A percentile compares a stretch with the other conserved stretches of the same genome.
Conservation (phyloP, 2,113 vertebrate genomes). For the Garra rufa region DNA sequence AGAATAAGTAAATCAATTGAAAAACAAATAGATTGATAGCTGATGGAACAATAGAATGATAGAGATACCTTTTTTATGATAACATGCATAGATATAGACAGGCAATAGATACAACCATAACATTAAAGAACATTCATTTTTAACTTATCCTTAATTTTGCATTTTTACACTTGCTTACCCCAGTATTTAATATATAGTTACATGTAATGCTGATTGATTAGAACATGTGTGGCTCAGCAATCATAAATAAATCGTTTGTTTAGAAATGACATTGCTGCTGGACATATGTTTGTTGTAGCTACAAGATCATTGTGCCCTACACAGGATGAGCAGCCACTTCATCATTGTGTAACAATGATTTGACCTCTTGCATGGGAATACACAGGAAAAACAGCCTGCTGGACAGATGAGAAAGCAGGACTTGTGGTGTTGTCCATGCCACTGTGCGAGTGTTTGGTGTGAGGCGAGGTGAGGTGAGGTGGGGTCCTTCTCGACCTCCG, state of each 20-base stretch:
- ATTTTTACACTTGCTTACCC: background rate
- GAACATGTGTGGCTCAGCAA: background rate
- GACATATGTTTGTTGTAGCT: conserved; percentile 3
- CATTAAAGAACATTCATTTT: too few relatives aligned
- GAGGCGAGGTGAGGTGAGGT: background rate
- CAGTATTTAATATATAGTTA: background rate
- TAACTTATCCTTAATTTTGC: background rate
- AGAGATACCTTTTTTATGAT: too few relatives aligned
- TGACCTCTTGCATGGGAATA: conserved; percentile 29
- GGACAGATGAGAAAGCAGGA: conserved; percentile 5
- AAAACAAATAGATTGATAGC: too few relatives aligned
- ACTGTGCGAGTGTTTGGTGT: conserved; percentile 4
- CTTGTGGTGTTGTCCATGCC: background rate
- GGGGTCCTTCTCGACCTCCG: conserved; percentile 38
- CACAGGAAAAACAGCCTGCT: background rate
- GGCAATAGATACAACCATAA: too few relatives aligned
- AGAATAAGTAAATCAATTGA: too few relatives aligned
- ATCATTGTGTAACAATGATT: conserved; percentile 27
- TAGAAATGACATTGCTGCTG: background rate
- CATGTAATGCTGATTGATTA: background rate
- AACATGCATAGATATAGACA: too few relatives aligned
- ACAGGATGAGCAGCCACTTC: conserved; percentile 19
- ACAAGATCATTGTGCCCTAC: conserved; percentile 4
- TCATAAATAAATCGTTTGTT: background rate
- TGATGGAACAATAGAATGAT: too few relatives aligned